Base-by-base conservation (phyloP, 2,797 vertebrate species). In the Siniperca obscura region DNA sequence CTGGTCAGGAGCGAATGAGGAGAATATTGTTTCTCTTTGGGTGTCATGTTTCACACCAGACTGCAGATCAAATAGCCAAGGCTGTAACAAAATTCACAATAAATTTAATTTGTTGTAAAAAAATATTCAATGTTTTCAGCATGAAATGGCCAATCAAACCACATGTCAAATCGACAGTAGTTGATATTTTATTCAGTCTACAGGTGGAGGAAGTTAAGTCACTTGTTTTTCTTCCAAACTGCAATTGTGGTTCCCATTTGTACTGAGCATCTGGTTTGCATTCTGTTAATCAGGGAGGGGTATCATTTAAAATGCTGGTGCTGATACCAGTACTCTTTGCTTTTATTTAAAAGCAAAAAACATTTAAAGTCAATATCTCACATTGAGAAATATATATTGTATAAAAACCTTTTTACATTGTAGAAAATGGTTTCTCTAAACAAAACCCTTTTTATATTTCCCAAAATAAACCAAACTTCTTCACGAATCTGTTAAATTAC, bases 31-130 rank as follows among this genome's bases (percentile, higher is more conserved):
- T 70, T 71, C 48, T 70, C 36, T 70, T 66, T 30, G 16, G 44
- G 64, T 75, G 57, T 77, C 70, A 8, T 16, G 62, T 81, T 78
- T 72, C 34, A 9, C 44, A 30, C 36, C 4, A 74, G 46, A 55
- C 60, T 22, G 62, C 40, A 27, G 64, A 80, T 74, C 30, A 27
- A 65, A 79, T 34, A 53, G 38, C 3, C 22, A 21, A 16, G 2
- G 46, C n/a, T 60, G 67, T 17, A 30, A 68, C 36, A 44, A 38
- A 36, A 71, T 5, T 65, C n/a, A n/a, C 11, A 17, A 42, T 34
- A 17, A 10, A 19, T 25, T 46, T 19, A 4, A 70, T 66, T 22
- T 60, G 38, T 42, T 34, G 46, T 38, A 19, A 75, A 70, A 36
- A 36, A 30, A 14, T 17, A 14, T 36, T 34, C 1, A 10, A 6